These are phyloP conservation scores for Pangasius djambal DNA, from an alignment of 2,797 vertebrate species.

Conservation along the genomic window DNA sequence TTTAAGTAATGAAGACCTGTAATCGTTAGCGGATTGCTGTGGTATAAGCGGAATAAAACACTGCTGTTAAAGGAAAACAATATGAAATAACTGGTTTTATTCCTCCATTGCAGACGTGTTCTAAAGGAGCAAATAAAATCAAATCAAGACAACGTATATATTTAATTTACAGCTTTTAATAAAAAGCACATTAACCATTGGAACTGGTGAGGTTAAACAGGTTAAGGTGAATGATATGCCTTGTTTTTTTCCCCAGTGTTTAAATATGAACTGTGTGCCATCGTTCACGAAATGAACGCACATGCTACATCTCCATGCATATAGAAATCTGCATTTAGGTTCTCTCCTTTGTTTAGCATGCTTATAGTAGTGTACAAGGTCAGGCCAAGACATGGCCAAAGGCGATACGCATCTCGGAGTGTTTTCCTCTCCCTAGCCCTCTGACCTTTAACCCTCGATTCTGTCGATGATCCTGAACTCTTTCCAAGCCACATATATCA, in stretches of 20 bases:
- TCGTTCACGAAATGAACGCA: neutral
- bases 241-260: neutral
- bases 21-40: neutral
- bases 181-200: neutral
- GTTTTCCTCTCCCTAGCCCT: neutral
- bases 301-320: no score
- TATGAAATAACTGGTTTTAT: neutral
- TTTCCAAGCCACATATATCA: constrained; percentile 61
- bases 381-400: constrained; percentile 10
- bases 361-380: constrained; percentile 2
- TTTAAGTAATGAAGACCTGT: neutral
- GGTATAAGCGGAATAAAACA: neutral
- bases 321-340: neutral
- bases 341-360: neutral
- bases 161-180: neutral
- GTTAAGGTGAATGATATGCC: neutral
- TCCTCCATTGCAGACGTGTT: neutral
- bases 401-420: constrained; percentile 21
- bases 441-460: constrained; percentile 44
- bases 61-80: neutral
- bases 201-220: neutral
- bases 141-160: neutral
- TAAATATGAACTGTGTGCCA: neutral
- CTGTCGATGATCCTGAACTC: constrained; percentile 14
- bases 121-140: neutral